These are phyloP conservation scores for Uropsilus gracilis DNA, from an alignment of 2,113 vertebrate genomes.

Conservation along the genomic window DNA sequence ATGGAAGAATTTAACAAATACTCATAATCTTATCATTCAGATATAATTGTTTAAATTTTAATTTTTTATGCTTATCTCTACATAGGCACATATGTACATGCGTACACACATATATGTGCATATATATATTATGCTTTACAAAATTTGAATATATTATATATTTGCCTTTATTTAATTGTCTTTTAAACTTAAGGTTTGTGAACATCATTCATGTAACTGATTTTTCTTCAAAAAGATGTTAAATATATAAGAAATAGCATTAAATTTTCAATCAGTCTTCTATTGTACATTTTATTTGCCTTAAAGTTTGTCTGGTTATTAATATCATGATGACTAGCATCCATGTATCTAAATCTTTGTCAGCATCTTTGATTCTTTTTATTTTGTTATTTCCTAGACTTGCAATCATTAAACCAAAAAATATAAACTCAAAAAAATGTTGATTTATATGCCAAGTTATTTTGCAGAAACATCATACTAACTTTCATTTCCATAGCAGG, in stretches of 20 bases:
- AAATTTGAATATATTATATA: not conserved
- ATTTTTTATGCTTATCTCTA: not conserved
- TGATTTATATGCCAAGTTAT: not conserved
- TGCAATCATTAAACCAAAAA: not conserved
- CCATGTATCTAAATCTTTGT: not conserved
- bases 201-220: not conserved
- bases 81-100: not conserved
- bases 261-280: not conserved
- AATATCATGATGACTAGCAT: not conserved
- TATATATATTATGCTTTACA: not conserved
- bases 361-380: slow-evolving; percentile 9
- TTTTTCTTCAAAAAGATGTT: not conserved
- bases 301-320: not conserved
- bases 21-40: not conserved
- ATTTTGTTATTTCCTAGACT: not conserved
- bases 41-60: not conserved
- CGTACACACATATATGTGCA: not conserved
- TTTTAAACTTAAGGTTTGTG: slow-evolving; percentile 32
- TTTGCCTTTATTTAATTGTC: slow-evolving; percentile 32
- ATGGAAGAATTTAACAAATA: not conserved
- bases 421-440: not conserved
- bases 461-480: not conserved
- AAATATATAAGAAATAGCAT: not conserved
- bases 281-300: slow-evolving; percentile 15
- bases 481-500: not conserved